These are phyloP conservation scores for Graptemys geographica DNA, from an alignment of 2,797 vertebrate species.

Conservation along the genomic window DNA sequence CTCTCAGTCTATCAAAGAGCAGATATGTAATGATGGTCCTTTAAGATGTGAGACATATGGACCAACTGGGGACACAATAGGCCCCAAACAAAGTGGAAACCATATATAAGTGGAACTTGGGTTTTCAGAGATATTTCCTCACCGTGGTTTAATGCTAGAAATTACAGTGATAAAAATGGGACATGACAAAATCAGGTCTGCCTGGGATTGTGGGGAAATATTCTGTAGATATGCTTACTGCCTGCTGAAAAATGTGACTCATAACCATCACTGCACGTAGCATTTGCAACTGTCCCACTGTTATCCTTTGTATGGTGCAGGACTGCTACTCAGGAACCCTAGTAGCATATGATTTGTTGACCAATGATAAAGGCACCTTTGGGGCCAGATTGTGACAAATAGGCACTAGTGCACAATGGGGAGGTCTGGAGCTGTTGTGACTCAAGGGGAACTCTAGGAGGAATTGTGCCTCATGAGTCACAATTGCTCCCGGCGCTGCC, in stretches of 20 bases:
- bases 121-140: not conserved
- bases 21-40: not conserved
- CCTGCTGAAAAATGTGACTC: not conserved
- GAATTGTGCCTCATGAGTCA: not conserved
- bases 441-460: not conserved
- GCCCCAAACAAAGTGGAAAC: not conserved
- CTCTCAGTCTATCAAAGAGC: not conserved
- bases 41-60: not conserved
- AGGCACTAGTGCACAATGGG: not conserved
- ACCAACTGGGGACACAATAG: not conserved
- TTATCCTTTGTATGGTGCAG: not conserved
- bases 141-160: not conserved
- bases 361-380: not conserved
- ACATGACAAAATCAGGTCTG: not conserved
- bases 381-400: not conserved
- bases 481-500: not conserved
- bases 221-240: not conserved
- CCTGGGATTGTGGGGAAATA: not conserved
- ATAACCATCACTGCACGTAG: not conserved
- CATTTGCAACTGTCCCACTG: not conserved
- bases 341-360: not conserved
- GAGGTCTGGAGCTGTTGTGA: not conserved
- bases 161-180: not conserved
- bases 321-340: not conserved
- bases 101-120: not conserved